Evolutionary conservation across 1,140 invertebrate species (phyloP).

Genomic region (Aethina tumida): DNA sequence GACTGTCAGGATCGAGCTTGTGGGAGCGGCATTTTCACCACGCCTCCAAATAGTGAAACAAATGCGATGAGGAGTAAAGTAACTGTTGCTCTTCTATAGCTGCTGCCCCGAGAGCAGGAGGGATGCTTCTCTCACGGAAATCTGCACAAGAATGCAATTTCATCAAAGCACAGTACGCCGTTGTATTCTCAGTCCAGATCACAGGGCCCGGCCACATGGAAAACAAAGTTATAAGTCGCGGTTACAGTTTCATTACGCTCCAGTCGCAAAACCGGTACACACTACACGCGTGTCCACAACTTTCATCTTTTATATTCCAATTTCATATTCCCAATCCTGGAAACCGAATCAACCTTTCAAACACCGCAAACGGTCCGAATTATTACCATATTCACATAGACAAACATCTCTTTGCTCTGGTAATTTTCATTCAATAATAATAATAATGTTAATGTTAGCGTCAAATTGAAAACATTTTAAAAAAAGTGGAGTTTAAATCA

Average conservation of each 20-base stretch:
- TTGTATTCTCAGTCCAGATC: slow-evolving; percentile 33
- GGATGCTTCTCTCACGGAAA: slow-evolving; percentile 33
- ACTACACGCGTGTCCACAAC: slow-evolving; percentile 3
- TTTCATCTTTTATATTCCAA: too few relatives aligned
- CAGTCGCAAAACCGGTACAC: slow-evolving; percentile 19
- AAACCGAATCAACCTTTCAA: too few relatives aligned
- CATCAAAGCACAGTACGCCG: slow-evolving; percentile 33
- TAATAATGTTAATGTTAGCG: too few relatives aligned
- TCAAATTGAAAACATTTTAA: too few relatives aligned
- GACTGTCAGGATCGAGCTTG: slow-evolving; percentile 23
- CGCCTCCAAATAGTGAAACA: slow-evolving; percentile 31
- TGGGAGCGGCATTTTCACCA: slow-evolving; percentile 30
- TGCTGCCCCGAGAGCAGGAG: slow-evolving; percentile 16
- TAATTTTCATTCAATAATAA: too few relatives aligned
- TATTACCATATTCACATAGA: too few relatives aligned
- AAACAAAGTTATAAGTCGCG: slow-evolving; percentile 38
- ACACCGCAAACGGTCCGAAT: too few relatives aligned
- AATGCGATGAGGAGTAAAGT: slow-evolving; percentile 31
- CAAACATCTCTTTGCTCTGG: too few relatives aligned
- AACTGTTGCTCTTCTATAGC: slow-evolving; percentile 34
- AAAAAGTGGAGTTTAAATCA: too few relatives aligned
- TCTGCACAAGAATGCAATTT: slow-evolving; percentile 38
- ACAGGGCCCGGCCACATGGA: slow-evolving; percentile 35
- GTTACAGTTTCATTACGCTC: slow-evolving; percentile 34
- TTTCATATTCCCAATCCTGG: too few relatives aligned